Percentiles rank a stretch among this genome's conserved stretches.
Conservation (phyloP, 2,888 invertebrate species). For the Galerucella pusilla region DNA sequence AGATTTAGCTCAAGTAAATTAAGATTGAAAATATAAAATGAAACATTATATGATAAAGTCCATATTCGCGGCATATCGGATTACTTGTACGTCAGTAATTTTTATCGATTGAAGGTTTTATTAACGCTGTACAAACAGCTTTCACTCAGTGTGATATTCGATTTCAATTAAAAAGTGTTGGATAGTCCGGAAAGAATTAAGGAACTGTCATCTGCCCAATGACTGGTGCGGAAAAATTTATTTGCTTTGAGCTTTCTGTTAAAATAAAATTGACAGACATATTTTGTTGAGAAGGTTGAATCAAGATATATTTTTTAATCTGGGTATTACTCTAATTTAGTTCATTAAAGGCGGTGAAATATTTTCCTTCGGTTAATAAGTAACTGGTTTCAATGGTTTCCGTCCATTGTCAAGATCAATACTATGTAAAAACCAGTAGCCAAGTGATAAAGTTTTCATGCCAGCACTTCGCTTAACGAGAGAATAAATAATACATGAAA, state of each 20-base stretch:
- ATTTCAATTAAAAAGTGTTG: slow-evolving; percentile 28
- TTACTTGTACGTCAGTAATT: slow-evolving; percentile 18
- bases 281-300: no score
- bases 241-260: neutral
- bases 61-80: slow-evolving; percentile 21
- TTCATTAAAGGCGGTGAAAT: no score
- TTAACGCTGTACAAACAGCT: slow-evolving; percentile 15
- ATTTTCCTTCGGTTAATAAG: no score
- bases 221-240: slow-evolving; percentile 13
- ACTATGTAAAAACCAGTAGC: no score
- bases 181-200: neutral
- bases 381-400: no score
- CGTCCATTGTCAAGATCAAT: no score
- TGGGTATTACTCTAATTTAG: no score
- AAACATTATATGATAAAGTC: slow-evolving; percentile 5
- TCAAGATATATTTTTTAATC: no score
- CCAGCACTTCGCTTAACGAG: no score
- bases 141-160: slow-evolving; percentile 22
- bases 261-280: neutral
- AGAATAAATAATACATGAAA: no score
- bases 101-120: slow-evolving; percentile 13
- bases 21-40: neutral
- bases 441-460: no score
- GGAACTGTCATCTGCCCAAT: neutral
- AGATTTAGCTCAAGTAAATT: neutral